Percentiles rank a stretch among this genome's conserved stretches.
phyloP scores from a whole-genome alignment of 1,140 invertebrate species.

The Leptinotarsa defecta region DNA sequence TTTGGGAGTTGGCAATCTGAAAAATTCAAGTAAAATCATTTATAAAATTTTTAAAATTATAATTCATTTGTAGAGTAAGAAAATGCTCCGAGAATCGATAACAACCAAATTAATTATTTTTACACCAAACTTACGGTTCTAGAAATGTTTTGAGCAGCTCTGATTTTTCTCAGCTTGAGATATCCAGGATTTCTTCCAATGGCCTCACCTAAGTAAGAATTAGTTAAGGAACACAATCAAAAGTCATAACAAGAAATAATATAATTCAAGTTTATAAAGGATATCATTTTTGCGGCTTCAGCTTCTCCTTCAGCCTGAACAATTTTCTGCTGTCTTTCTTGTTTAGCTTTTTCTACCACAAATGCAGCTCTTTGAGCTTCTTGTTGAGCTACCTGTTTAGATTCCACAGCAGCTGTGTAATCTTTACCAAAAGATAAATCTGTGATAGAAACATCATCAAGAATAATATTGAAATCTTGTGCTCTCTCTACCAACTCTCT shows the following conservation, averaged over 20 bases:
- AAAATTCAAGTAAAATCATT: constrained; percentile 32
- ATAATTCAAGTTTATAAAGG: constrained; percentile 59
- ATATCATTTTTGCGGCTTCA: constrained; percentile 96
- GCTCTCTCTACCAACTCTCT: constrained; percentile 94
- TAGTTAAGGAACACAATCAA: constrained; percentile 66
- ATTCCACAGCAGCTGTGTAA: constrained; percentile 99
- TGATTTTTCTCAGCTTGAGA: constrained; percentile 94
- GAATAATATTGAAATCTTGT: constrained; percentile 97
- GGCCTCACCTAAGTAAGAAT: constrained; percentile 88
- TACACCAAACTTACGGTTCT: constrained; percentile 76
- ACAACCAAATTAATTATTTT: neutral
- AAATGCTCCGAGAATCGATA: too few relatives aligned
- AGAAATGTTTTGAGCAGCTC: constrained; percentile 96
- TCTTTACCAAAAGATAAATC: constrained; percentile 98
- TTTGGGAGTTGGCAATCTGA: constrained; percentile 92
- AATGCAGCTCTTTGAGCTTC: constrained; percentile 98
- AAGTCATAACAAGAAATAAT: constrained; percentile 3
- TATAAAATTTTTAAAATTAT: neutral
- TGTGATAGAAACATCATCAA: constrained; percentile 99
- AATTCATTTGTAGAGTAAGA: too few relatives aligned
- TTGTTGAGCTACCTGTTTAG: constrained; percentile 99
- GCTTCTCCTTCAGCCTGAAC: constrained; percentile 99
- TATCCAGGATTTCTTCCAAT: constrained; percentile 96
- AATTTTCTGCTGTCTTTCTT: constrained; percentile 99
- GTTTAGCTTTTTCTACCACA: constrained; percentile 95